Evolutionary conservation across 2,797 vertebrate genomes (phyloP).

Genomic region (Eleutherodactylus coqui): DNA sequence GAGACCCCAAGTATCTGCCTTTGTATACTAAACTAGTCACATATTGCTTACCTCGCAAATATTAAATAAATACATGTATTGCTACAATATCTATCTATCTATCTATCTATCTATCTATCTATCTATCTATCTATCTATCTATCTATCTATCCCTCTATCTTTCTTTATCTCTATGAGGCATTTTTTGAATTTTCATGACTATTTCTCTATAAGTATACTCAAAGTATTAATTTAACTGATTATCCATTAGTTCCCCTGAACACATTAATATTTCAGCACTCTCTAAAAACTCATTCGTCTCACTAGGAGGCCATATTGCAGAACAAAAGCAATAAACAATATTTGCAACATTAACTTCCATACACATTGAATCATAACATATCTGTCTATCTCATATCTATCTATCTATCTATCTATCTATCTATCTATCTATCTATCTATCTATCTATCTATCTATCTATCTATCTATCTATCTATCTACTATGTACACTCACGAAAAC

Average conservation of each 20-base stretch:
- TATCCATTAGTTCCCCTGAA: background rate
- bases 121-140: too few relatives aligned
- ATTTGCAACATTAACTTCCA: background rate
- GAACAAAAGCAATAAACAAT: background rate
- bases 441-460: background rate
- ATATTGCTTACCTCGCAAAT: too few relatives aligned
- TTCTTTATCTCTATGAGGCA: background rate
- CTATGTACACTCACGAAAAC: too few relatives aligned
- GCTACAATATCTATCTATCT: too few relatives aligned
- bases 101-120: too few relatives aligned
- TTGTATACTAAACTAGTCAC: too few relatives aligned
- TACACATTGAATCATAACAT: background rate
- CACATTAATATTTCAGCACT: background rate
- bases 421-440: too few relatives aligned
- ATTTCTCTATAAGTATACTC: background rate
- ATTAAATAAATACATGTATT: too few relatives aligned
- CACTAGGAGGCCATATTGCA: background rate
- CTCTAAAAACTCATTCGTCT: background rate
- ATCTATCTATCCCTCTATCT: too few relatives aligned
- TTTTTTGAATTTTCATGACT: background rate
- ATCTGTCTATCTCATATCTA: too few relatives aligned
- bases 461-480: slow-evolving; percentile 6
- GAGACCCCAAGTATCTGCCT: too few relatives aligned
- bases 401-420: too few relatives aligned
- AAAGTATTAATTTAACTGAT: background rate